Base-by-base conservation (phyloP, 2,797 vertebrate species). In the Semotilus atromaculatus region DNA sequence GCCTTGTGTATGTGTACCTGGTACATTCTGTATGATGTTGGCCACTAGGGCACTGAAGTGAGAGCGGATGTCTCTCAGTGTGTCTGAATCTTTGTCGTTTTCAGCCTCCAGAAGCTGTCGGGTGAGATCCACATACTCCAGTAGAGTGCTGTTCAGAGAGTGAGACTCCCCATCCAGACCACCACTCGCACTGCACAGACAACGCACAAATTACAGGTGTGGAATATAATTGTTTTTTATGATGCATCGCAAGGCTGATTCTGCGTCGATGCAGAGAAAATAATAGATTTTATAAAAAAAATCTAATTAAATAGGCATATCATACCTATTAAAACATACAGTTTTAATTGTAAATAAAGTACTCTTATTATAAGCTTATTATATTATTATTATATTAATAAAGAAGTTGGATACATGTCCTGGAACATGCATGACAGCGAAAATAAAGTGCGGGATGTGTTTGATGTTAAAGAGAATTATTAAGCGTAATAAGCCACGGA, bases 41-140 rank as follows among this genome's bases (percentile, higher is more conserved):
- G 98, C 98, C 95, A 99, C 98, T 91, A 99, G 97, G 89, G 98
- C 98, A 92, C 98, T 99, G 93, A 99, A 99, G 96, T 99, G 98
- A 93, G 97, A 98, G 93, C 98, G 97, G 85, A 99, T 98, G 92
- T 99, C 98, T 94, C 96, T 97, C 92, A 99, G 85, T 0, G 97
- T 99, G 90, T 99, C 98, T 0, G 98, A 98, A 95, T 99, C 98
- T 90, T 99, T 99, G 93, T 99, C 98, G 21, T 99, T 99, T 92
- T 99, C 98, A 40, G 98, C 97, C 94, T 99, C 98, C 38, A 99
- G 95, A 86, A 99, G 94, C 90, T 99, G 98, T 87, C 98, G 94
- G 4, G 98, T 99, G 89, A 99, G 95, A 94, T 99, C 98, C 10
- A 99, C 98, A 34, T 99, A 99, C 93, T 99, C 98, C 74, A 99